Evolutionary conservation across 2,113 vertebrate genomes (phyloP).

Genomic region (Peromyscus californicus): DNA sequence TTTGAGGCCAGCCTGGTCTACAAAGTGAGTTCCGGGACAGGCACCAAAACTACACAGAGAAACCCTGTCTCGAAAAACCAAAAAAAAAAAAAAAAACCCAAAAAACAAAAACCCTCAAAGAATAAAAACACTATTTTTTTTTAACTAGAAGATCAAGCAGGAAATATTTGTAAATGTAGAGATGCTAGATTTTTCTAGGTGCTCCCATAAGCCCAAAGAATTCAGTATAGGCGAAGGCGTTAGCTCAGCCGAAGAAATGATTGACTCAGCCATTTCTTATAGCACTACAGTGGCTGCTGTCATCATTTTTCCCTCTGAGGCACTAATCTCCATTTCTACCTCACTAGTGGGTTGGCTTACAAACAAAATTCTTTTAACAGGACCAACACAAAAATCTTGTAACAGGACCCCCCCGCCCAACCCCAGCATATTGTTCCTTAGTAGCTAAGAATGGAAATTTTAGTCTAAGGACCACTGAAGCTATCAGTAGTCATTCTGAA

Average conservation of each 20-base stretch:
- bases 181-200: neutral
- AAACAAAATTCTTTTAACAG: neutral
- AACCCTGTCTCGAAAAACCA: too few species aligned
- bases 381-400: neutral
- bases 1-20: too few species aligned
- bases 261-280: neutral
- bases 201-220: neutral
- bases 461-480: neutral
- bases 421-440: neutral
- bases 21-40: too few species aligned
- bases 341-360: neutral
- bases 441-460: neutral
- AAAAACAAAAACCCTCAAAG: too few species aligned
- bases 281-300: neutral
- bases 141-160: neutral
- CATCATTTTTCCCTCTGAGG: neutral
- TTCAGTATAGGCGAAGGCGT: neutral
- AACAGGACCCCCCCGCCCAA: neutral
- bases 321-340: neutral
- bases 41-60: too few species aligned
- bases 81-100: too few species aligned
- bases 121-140: neutral
- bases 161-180: neutral
- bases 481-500: neutral
- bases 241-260: neutral